phyloP scores from a whole-genome alignment of 2,113 vertebrate genomes.

The Scortum barcoo region DNA sequence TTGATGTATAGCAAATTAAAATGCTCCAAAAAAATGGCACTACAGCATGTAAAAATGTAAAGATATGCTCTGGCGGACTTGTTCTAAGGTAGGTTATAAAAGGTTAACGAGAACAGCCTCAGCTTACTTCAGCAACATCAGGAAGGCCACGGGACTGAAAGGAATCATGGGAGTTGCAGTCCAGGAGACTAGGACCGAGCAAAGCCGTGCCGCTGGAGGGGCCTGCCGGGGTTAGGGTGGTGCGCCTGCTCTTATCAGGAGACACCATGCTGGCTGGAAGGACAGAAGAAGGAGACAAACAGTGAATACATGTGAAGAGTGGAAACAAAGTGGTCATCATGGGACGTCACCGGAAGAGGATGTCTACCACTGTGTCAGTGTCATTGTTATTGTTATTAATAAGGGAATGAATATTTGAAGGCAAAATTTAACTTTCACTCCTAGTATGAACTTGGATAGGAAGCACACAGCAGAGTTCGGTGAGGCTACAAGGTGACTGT shows the following conservation, averaged over 20 bases:
- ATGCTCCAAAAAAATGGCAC: no score
- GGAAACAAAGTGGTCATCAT: conserved; percentile 3
- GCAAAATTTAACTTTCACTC: neutral
- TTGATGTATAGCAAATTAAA: no score
- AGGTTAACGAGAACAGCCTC: neutral
- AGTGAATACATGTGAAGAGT: conserved; percentile 17
- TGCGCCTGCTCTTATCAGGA: conserved; percentile 93
- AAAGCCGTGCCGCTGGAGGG: conserved; percentile 91
- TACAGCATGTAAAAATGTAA: no score
- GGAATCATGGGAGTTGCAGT: conserved; percentile 97
- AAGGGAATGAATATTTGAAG: neutral
- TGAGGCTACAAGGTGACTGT: neutral
- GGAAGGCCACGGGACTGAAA: conserved; percentile 94
- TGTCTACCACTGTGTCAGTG: neutral
- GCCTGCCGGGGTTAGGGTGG: conserved; percentile 86
- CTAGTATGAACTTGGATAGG: neutral
- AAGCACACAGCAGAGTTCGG: neutral
- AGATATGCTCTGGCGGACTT: no score
- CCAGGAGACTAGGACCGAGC: conserved; percentile 93
- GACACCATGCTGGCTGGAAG: conserved; percentile 94
- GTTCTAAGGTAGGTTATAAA: no score
- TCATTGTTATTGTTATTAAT: neutral
- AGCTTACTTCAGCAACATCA: conserved; percentile 92
- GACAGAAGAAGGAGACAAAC: neutral
- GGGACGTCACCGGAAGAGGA: neutral